Evolutionary conservation across 2,888 invertebrate genomes (phyloP).

Genomic region (Lapara coniferarum): DNA sequence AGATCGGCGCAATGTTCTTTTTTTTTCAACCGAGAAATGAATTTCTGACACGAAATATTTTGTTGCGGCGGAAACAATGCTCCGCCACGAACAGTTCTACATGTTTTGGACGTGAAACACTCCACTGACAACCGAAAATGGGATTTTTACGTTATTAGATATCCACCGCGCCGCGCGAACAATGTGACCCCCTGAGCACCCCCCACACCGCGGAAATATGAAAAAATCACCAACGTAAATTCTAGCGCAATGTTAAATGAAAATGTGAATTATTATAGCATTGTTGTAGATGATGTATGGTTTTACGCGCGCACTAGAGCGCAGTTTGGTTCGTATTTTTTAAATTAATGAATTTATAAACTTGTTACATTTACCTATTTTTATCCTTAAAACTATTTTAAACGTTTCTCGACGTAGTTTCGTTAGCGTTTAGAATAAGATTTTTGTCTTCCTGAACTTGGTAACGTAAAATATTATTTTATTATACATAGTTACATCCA

Average conservation of each 20-base stretch:
- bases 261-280: conserved; percentile 41
- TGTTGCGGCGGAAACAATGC: background rate
- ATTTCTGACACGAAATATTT: background rate
- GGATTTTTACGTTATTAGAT: conserved; percentile 23
- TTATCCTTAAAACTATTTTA: background rate
- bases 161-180: conserved; percentile 2
- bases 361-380: background rate
- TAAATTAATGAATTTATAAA: background rate
- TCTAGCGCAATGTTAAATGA: conserved; percentile 36
- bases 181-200: conserved; percentile 2
- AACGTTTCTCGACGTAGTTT: background rate
- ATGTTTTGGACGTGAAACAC: background rate
- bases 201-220: conserved; percentile 9
- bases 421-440: too few species aligned
- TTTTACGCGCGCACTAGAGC: conserved; percentile 15
- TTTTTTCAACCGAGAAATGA: background rate
- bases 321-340: background rate
- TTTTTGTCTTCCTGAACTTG: too few species aligned
- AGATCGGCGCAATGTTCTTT: background rate
- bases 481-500: too few species aligned
- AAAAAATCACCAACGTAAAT: conserved; percentile 24
- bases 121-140: conserved; percentile 1
- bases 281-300: conserved; percentile 34
- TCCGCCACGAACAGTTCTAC: background rate
- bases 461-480: too few species aligned